Evolutionary conservation across 35 echinoderm and acorn worm genomes (phyloP).

Genomic region (Nesometra sesokonis): DNA sequence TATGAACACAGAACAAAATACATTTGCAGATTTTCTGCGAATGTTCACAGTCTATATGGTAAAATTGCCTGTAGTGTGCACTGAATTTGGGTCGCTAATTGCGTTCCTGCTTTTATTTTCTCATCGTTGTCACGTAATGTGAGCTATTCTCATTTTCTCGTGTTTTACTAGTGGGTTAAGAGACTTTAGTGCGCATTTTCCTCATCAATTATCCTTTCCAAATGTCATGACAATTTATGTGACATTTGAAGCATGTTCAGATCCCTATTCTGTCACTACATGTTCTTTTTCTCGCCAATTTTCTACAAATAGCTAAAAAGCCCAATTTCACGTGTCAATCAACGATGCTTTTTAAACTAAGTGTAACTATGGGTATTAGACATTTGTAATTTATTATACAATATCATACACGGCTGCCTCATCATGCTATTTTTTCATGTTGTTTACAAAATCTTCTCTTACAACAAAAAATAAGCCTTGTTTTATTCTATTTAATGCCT

Average conservation of each 20-base stretch:
- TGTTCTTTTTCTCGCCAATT: neutral
- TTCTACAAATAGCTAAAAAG: neutral
- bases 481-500: no score
- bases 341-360: neutral
- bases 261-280: neutral
- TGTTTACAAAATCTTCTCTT: no score
- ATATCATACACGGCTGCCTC: neutral
- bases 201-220: neutral
- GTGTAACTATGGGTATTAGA: neutral
- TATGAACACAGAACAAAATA: no score
- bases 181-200: neutral
- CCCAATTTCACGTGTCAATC: neutral
- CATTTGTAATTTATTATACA: neutral
- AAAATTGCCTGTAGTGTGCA: neutral
- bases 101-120: neutral
- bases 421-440: neutral
- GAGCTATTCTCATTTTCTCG: neutral
- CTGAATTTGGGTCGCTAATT: neutral
- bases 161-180: neutral
- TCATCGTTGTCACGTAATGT: neutral
- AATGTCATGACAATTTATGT: constrained; percentile 1
- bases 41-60: neutral
- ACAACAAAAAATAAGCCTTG: no score
- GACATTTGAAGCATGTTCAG: neutral
- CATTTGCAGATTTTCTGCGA: no score